Base-by-base conservation (phyloP, 2,888 invertebrate species). In the Gortyna flavago region DNA sequence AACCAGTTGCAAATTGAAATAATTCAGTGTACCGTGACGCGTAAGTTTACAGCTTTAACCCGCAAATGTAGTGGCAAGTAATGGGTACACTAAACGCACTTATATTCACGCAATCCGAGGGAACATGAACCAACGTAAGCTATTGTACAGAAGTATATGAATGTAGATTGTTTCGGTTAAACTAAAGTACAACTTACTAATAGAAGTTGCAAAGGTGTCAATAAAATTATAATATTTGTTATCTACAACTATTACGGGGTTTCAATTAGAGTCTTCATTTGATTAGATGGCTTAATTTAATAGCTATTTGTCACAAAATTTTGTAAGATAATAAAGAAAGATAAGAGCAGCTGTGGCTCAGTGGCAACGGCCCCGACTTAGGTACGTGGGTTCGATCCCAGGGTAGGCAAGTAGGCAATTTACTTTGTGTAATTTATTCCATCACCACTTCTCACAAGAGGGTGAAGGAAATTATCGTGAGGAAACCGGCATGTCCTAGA, bases 1-100 rank as follows among this genome's bases (percentile, higher is more conserved):
- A 91, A 91, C 89, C 91, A 89, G 90, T 93, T 93, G 92, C 90
- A 92, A 95, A 94, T 94, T 93, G 93, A 94, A 95, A 95, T 95
- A 94, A 95, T 94, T 95, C 92, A 93, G 90, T 90, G 89, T 85
- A 90, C 90, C 89, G 88, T 85, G 90, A 87, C 88, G 90, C 91
- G 92, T 94, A 92, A 94, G 92, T 93, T 93, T 91, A 88, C 89
- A 90, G 91, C 90, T 86, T 67, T 90, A 89, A 93, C 90, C 92
- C 93, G 92, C 90, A 91, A 92, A 91, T 78, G 79, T 85, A 81
- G 75, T 80, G 88, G 90, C 87, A 89, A 88, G 87, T 89, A 88
- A 87, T 89, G 88, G 89, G 87, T 79, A 87, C 87, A 89, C 85
- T 88, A 89, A 88, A 90, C 87, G 87, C 90, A 91, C 91, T 92